A percentile compares a stretch with the other conserved stretches of the same genome.
Evolutionary conservation across 2,113 vertebrate species (phyloP).

Genomic region (Barbus barbus): DNA sequence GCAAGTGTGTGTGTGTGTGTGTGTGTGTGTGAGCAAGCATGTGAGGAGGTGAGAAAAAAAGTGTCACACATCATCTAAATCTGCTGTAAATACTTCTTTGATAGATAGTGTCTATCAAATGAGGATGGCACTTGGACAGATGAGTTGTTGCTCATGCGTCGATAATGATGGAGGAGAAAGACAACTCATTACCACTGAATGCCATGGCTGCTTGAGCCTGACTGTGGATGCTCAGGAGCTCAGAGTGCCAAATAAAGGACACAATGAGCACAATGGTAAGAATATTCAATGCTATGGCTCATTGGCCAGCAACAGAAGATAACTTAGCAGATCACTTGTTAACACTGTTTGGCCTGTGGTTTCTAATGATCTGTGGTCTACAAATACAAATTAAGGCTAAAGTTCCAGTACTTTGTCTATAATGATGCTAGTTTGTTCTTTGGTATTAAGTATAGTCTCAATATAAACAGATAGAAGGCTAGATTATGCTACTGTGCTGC

Average conservation of each 20-base stretch:
- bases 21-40: not conserved
- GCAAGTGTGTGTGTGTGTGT: slow-evolving; percentile 1
- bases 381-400: not conserved
- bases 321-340: not conserved
- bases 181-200: not conserved
- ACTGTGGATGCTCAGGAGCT: slow-evolving; percentile 7
- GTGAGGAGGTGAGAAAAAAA: slow-evolving; percentile 47
- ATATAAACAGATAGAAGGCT: not conserved
- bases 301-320: not conserved
- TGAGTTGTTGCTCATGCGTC: not conserved
- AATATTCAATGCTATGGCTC: slow-evolving; percentile 24
- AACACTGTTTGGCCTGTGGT: not conserved
- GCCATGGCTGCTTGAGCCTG: not conserved
- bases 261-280: slow-evolving; percentile 45
- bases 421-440: not conserved
- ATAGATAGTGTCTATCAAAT: slow-evolving; percentile 38
- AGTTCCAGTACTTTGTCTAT: not conserved
- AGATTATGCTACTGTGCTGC: not conserved
- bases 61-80: slow-evolving; percentile 48
- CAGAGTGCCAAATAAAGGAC: slow-evolving; percentile 29
- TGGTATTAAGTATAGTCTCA: not conserved
- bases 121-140: slow-evolving; percentile 20
- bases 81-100: slow-evolving; percentile 35
- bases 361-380: not conserved
- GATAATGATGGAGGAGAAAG: slow-evolving; percentile 10